Conservation (phyloP, 2,888 invertebrate genomes). For the Himalopsyche kuldschensis region DNA sequence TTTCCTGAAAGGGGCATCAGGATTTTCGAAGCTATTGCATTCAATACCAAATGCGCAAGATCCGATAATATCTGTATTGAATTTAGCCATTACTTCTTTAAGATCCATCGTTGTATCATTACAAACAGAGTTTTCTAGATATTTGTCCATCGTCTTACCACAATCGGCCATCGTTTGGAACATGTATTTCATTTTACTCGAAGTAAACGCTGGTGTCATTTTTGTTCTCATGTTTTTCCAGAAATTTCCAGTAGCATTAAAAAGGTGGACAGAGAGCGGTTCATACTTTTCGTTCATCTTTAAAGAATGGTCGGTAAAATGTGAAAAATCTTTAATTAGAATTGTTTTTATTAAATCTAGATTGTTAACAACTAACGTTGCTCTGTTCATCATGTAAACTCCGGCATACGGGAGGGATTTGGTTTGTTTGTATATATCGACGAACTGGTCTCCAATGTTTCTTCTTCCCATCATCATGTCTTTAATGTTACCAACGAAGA, state of each 20-base stretch:
- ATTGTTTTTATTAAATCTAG: conserved; percentile 63
- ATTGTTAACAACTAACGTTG: conserved; percentile 65
- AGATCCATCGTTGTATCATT: conserved; percentile 46
- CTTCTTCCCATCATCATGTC: conserved; percentile 58
- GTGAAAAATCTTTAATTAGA: conserved; percentile 63
- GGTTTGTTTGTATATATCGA: conserved; percentile 59
- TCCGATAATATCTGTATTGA: conserved; percentile 56
- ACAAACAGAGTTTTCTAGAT: conserved; percentile 13
- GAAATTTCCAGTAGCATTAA: conserved; percentile 13
- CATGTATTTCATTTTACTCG: conserved; percentile 29
- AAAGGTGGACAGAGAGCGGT: conserved; percentile 18
- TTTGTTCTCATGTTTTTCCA: conserved; percentile 31
- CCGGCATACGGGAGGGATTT: conserved; percentile 59
- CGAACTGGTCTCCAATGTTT: conserved; percentile 64
- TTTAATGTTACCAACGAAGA: conserved; percentile 66
- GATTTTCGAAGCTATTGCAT: conserved; percentile 49
- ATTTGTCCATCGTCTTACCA: conserved; percentile 29
- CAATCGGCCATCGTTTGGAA: conserved; percentile 18
- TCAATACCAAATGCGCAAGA: conserved; percentile 54
- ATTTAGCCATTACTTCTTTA: conserved; percentile 50
- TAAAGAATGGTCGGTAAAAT: conserved; percentile 64
- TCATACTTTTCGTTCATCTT: conserved; percentile 44
- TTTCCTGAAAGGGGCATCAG: conserved; percentile 46
- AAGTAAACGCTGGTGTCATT: conserved; percentile 27
- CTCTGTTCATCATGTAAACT: conserved; percentile 64